phyloP scores from a whole-genome alignment of 2,797 vertebrate species.

The Cottoperca gobio region DNA sequence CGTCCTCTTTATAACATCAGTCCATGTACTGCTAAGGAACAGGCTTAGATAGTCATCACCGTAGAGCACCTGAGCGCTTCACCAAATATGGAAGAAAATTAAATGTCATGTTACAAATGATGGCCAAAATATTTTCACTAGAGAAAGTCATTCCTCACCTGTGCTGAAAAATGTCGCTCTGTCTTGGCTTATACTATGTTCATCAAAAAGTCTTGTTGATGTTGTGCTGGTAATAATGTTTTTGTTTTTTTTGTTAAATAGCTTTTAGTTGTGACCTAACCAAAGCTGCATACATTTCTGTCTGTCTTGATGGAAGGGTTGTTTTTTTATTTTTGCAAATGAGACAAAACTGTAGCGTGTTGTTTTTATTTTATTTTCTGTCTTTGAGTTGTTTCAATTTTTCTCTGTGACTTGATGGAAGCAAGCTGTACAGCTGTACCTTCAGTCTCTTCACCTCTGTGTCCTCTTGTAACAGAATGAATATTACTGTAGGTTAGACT shows the following conservation, averaged over 20 bases:
- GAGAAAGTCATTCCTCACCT: slow-evolving; percentile 4
- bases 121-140: neutral
- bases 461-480: slow-evolving; percentile 95
- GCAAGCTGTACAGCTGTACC: slow-evolving; percentile 78
- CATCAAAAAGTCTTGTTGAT: neutral
- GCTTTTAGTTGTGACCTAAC: slow-evolving; percentile 8
- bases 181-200: neutral
- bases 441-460: slow-evolving; percentile 98
- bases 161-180: neutral
- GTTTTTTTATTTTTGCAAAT: neutral
- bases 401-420: slow-evolving; percentile 74
- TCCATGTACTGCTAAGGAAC: neutral
- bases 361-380: slow-evolving; percentile 8
- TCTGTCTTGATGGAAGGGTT: neutral
- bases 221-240: neutral
- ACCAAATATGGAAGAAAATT: slow-evolving; percentile 11
- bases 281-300: neutral
- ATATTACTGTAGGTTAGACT: slow-evolving; percentile 98
- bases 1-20: slow-evolving; percentile 21
- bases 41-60: slow-evolving; percentile 22
- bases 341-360: neutral
- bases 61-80: slow-evolving; percentile 5
- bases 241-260: too few species aligned
- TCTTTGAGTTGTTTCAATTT: slow-evolving; percentile 42
- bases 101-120: slow-evolving; percentile 2